Base-by-base conservation (phyloP, 1,140 invertebrate genomes). In the Anadara kagoshimensis region DNA sequence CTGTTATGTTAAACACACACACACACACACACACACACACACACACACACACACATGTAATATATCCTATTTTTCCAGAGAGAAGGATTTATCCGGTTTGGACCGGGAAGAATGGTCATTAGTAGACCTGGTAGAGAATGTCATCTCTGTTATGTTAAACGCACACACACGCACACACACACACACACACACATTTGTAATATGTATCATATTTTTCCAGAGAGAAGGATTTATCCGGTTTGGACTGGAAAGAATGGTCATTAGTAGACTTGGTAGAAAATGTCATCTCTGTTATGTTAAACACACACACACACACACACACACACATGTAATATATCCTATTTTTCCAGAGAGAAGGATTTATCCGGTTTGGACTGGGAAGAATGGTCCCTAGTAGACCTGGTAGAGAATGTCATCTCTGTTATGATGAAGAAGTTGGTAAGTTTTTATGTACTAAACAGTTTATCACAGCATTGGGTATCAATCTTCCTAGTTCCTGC, bases 21-120 rank as follows among this genome's bases (percentile, higher is more conserved):
- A 49, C 10, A 49, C 45, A 10, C 18, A 18, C 45, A 10, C 18
- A 49, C 45, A 2, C 1, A 51, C 49, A 18, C 20, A 18, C 49
- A 51, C 16, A 51, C 16, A 51, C 16, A 18, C 16, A 51, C 49
- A 1, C 4, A 22, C 10, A 2, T 18, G 1, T 16, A 18, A 51
- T 51, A 11, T 36, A 29, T 59, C 22, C 1, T 44, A n/a, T 44
- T 5, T 45, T 4, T 41, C 18, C 61, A 63, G 61, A 26, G 61
- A 63, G n/a, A 47, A 18, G 20, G 41, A 44, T 22, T 22, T 63
- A 14, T 44, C 61, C 5, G 45, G 61, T 24, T 44, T 63, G 20
- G 61, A 63, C 61, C 45, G 61, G 61, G 61, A 63, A 24, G 61
- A 63, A 63, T 63, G 61, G 61, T 41, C 61, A 1, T 11, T 63